Evolutionary conservation across 2,797 vertebrate species (phyloP).

Genomic region (Thunnus albacares): DNA sequence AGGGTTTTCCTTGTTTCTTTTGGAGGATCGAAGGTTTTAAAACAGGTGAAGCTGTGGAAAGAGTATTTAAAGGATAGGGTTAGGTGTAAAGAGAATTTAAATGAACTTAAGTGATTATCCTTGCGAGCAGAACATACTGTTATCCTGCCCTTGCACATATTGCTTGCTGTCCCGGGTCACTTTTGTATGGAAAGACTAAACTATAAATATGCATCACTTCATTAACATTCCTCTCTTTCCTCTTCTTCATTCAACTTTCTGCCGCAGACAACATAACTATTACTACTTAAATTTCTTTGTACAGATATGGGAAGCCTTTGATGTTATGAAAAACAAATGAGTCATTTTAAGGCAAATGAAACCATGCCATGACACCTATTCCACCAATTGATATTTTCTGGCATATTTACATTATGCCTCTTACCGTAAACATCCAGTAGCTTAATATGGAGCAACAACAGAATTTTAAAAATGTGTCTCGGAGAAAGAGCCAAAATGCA

Average conservation of each 20-base stretch:
- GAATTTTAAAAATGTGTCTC: not conserved
- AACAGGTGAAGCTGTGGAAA: conserved; percentile 6
- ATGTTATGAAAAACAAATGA: not conserved
- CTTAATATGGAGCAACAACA: conserved; percentile 10
- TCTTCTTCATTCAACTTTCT: conserved; percentile 7
- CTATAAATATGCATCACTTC: conserved; percentile 44
- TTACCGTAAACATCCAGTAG: not conserved
- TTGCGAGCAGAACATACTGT: conserved; percentile 48
- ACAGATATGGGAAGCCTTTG: not conserved
- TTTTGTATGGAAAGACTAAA: conserved; percentile 28
- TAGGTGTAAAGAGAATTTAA: conserved; percentile 34
- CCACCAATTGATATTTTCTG: not conserved
- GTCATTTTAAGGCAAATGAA: no score
- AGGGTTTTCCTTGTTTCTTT: not conserved
- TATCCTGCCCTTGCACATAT: conserved; percentile 38
- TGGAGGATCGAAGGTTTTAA: not conserved
- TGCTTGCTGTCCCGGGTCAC: conserved; percentile 47
- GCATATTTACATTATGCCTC: not conserved
- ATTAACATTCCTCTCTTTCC: conserved; percentile 26
- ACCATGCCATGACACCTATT: not conserved
- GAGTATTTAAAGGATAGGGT: conserved; percentile 22
- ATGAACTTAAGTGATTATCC: conserved; percentile 44
- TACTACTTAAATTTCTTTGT: not conserved
- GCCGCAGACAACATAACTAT: not conserved
- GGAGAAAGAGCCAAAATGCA: not conserved